Conservation (phyloP, 1,140 invertebrate genomes). For the Lanistes nyassanus region DNA sequence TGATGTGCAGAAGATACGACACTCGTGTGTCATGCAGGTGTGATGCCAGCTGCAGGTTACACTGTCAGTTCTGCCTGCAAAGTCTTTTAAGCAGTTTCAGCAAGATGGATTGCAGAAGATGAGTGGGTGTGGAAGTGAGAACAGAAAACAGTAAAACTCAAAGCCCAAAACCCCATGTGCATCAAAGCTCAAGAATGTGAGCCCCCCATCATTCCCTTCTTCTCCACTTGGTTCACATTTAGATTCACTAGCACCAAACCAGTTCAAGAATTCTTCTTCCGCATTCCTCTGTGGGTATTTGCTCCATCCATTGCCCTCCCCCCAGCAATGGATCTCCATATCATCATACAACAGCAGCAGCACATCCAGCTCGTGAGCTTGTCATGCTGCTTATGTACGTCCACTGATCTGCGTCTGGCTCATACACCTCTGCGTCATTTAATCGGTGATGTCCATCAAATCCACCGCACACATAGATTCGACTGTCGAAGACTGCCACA, state of each 20-base stretch:
- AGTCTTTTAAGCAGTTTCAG: too few species aligned
- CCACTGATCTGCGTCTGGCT: constrained; percentile 86
- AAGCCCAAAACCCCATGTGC: background rate
- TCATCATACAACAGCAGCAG: constrained; percentile 54
- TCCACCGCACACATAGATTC: constrained; percentile 70
- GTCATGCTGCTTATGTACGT: constrained; percentile 65
- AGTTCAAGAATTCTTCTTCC: background rate
- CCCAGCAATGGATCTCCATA: background rate
- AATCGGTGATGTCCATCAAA: constrained; percentile 74
- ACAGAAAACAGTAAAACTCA: background rate
- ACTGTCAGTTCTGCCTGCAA: too few species aligned
- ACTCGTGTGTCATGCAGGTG: too few species aligned
- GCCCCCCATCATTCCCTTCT: background rate
- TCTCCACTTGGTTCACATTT: too few species aligned
- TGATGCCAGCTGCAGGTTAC: too few species aligned
- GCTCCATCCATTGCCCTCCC: background rate
- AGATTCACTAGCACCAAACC: background rate
- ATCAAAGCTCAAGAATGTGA: too few species aligned
- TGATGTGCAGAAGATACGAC: too few species aligned
- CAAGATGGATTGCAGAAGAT: too few species aligned
- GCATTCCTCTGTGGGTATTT: background rate
- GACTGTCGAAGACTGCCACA: constrained; percentile 68
- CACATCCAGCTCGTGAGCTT: constrained; percentile 59
- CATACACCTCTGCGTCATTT: constrained; percentile 89
- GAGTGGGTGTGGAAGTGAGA: too few species aligned